Percentiles rank a stretch among this genome's conserved stretches.
These are phyloP conservation scores for Platerodrilus igneus DNA, from an alignment of 2,888 invertebrate species.

Conservation along the genomic window DNA sequence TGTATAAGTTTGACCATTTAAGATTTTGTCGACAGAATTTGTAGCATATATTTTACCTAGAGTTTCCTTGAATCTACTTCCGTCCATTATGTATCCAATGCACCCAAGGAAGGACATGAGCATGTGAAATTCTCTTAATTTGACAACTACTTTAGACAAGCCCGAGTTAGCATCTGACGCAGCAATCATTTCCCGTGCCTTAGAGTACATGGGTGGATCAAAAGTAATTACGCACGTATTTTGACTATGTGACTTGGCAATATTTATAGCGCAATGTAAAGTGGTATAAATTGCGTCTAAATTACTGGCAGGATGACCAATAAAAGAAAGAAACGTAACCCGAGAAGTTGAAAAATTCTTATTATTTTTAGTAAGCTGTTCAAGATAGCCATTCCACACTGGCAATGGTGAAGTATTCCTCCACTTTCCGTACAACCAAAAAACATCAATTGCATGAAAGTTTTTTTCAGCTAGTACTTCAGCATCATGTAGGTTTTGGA, in stretches of 20 bases:
- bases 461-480: conserved; percentile 17
- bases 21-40: conserved; percentile 34
- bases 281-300: conserved; percentile 18
- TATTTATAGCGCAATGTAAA: conserved; percentile 19
- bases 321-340: conserved; percentile 18
- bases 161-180: too few species aligned
- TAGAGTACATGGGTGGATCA: conserved; percentile 28
- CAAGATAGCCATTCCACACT: conserved; percentile 34
- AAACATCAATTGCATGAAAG: conserved; percentile 23
- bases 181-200: too few species aligned
- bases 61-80: conserved; percentile 28
- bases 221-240: conserved; percentile 29
- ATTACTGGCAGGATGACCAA: conserved; percentile 19
- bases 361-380: conserved; percentile 16
- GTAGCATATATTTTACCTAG: conserved; percentile 19
- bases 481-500: conserved; percentile 17
- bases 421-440: conserved; percentile 35
- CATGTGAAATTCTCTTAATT: conserved; percentile 16
- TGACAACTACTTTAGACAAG: conserved; percentile 7
- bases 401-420: conserved; percentile 19
- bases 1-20: conserved; percentile 16
- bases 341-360: conserved; percentile 8
- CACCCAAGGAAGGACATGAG: conserved; percentile 25
- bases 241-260: conserved; percentile 19
- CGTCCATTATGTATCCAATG: conserved; percentile 25